phyloP scores from a whole-genome alignment of 2,113 vertebrate genomes.

The Petrocephalus zakoni region DNA sequence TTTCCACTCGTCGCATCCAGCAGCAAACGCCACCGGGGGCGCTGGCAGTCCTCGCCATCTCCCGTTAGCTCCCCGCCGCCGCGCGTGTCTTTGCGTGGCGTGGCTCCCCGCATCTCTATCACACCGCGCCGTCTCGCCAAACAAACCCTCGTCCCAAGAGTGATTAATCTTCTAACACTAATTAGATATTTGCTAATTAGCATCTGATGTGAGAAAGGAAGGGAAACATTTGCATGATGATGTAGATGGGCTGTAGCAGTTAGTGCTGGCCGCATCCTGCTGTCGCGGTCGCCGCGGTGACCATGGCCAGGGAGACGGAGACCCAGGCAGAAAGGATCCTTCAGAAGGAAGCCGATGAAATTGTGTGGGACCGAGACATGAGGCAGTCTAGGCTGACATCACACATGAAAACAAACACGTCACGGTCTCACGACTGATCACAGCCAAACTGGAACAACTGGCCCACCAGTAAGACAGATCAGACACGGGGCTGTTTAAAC shows the following conservation, averaged over 20 bases:
- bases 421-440: not conserved
- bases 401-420: not conserved
- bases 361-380: not conserved
- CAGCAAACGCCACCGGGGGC: not conserved
- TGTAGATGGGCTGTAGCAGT: constrained; percentile 57
- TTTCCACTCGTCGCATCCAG: not conserved
- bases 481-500: not conserved
- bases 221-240: constrained; percentile 84
- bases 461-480: not conserved
- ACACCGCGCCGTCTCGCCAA: constrained; percentile 27
- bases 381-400: not conserved
- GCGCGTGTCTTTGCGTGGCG: not conserved
- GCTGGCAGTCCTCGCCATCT: not conserved
- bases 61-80: not conserved
- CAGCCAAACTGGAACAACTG: not conserved
- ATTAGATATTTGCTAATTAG: constrained; percentile 96
- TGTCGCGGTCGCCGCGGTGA: not conserved
- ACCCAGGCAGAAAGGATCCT: not conserved
- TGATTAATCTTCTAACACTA: constrained; percentile 90
- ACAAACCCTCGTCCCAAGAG: constrained; percentile 73
- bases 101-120: constrained; percentile 28
- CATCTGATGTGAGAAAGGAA: constrained; percentile 77
- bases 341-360: not conserved
- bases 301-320: not conserved
- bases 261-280: constrained; percentile 18